Conservation (phyloP, 2,888 invertebrate genomes). For the Tipula unca region DNA sequence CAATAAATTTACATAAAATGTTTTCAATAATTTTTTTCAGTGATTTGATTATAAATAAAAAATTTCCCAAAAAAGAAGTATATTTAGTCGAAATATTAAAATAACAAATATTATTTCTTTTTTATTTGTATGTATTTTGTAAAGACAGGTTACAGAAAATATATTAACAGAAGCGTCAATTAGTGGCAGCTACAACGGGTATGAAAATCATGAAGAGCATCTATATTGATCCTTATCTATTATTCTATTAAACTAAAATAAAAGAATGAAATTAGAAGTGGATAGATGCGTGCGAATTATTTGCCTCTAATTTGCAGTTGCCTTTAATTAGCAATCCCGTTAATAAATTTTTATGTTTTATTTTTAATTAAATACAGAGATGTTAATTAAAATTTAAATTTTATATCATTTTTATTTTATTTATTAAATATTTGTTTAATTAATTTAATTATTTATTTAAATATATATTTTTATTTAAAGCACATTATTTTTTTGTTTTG, state of each 20-base stretch:
- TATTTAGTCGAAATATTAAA: background rate
- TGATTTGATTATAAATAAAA: background rate
- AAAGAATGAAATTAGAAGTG: too few relatives aligned
- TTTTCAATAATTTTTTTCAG: background rate
- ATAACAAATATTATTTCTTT: background rate
- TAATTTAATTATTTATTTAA: background rate
- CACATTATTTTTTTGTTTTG: slow-evolving; percentile 2
- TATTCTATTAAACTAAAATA: too few relatives aligned
- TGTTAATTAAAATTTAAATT: background rate
- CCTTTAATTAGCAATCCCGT: background rate
- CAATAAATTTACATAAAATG: background rate
- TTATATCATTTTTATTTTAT: background rate
- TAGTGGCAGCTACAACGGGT: background rate
- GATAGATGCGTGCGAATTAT: background rate
- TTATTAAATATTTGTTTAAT: background rate
- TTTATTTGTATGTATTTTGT: background rate
- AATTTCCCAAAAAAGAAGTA: background rate
- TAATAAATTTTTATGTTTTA: background rate
- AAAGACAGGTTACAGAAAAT: background rate
- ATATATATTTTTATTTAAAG: background rate
- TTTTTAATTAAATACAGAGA: background rate
- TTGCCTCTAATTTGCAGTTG: background rate
- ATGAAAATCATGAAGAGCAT: too few relatives aligned
- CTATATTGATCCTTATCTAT: too few relatives aligned
- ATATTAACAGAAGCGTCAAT: background rate